Percentiles rank a stretch among this genome's conserved stretches.
phyloP scores from a whole-genome alignment of 1,140 invertebrate species.

The Eurytemora carolleeae region DNA sequence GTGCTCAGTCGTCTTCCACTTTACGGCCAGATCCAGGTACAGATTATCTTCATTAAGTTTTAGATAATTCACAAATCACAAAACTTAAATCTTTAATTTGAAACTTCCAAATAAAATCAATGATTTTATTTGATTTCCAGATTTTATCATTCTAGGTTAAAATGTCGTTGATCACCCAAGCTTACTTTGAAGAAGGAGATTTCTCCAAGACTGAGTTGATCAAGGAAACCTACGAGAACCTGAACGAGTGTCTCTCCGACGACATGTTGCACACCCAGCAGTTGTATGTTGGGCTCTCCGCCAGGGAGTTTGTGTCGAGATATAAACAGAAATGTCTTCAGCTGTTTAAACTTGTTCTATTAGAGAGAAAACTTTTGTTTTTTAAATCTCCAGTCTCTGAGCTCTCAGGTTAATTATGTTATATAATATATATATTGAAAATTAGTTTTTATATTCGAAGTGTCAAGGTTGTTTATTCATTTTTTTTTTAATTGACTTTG shows the following conservation, averaged over 20 bases:
- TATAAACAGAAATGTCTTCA: constrained; percentile 69
- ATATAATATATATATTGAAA: too few species aligned
- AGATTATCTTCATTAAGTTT: too few species aligned
- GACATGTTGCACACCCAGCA: constrained; percentile 45
- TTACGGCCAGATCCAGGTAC: constrained; percentile 66
- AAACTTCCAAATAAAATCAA: too few species aligned
- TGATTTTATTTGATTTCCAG: too few species aligned
- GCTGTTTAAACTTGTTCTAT: constrained; percentile 74
- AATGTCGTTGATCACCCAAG: constrained; percentile 82
- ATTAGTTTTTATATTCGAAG: too few species aligned
- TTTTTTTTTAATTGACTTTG: too few species aligned
- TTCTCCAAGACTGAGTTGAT: constrained; percentile 64
- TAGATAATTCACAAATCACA: too few species aligned
- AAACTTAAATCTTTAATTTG: too few species aligned
- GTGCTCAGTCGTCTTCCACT: constrained; percentile 67
- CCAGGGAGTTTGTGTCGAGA: constrained; percentile 62
- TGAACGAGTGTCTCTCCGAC: constrained; percentile 56
- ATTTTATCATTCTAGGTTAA: constrained; percentile 50
- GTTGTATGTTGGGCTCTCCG: constrained; percentile 45
- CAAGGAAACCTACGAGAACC: constrained; percentile 74
- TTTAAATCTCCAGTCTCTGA: constrained; percentile 65
- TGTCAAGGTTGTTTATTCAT: too few species aligned
- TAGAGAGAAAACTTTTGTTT: constrained; percentile 77
- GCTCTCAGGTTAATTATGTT: background rate
- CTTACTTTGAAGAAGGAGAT: constrained; percentile 87